Base-by-base conservation (phyloP, 2,888 invertebrate species). In the Lasioglossum vierecki region DNA sequence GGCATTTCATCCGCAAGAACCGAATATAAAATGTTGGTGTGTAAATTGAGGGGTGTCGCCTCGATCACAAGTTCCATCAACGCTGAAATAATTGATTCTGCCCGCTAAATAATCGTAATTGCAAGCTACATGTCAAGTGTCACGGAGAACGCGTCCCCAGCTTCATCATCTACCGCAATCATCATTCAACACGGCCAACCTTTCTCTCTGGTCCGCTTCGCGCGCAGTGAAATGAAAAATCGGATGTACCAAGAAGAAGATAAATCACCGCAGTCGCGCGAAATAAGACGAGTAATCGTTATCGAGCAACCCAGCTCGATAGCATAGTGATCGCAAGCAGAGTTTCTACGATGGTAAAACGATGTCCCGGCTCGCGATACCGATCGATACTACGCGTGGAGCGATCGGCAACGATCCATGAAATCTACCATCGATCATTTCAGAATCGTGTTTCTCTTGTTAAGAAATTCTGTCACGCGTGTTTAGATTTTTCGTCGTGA, bases 41-140 rank as follows among this genome's bases (percentile, higher is more conserved):
- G n/a, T n/a, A n/a, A n/a, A n/a, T n/a, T 44, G 44, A 44, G 44
- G 44, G 44, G 44, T 44, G 44, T 44, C 13, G 44, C 44, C 44
- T 44, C 44, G 44, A 13, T 44, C 11, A 44, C 44, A 11, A 44
- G 44, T 44, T 44, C 13, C 70, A 22, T 22, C 15, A 35, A 49
- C 49, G 39, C 79, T 79, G 57, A 30, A 18, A n/a, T 72, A 76
- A 76, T 75, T 53, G 76, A 83, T 83, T 73, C 41, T 44, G 75
- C 30, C 46, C 15, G 44, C 68, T 66, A 74, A 79, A 83, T 68
- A n/a, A 68, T 57, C 39, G 41, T 83, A 76, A 83, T 85, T 75
- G 35, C 57, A 57, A 30, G 73, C 53, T 66, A 53, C 75, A 72
- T 35, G 39, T 77, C 35, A 71, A 76, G 46, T 22, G 74, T 73